Percentiles rank a stretch among this genome's conserved stretches.
These are phyloP conservation scores for Cosmia pyralina DNA, from an alignment of 2,888 invertebrate species.

Conservation along the genomic window DNA sequence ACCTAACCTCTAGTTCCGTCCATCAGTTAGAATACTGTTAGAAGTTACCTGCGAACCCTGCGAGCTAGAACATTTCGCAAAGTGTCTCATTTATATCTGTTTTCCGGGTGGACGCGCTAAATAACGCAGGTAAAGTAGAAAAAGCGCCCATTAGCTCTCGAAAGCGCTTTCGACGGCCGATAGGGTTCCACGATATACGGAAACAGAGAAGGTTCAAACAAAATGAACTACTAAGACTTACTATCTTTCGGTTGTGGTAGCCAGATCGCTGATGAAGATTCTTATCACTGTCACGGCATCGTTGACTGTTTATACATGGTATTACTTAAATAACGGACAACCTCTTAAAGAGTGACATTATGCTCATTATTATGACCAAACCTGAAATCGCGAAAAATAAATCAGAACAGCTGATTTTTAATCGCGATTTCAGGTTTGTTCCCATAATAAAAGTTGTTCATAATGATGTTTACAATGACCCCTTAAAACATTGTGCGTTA, in stretches of 20 bases:
- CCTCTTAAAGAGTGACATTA: too few species aligned
- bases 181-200: constrained; percentile 70
- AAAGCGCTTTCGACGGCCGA: constrained; percentile 77
- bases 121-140: constrained; percentile 70
- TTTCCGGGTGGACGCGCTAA: constrained; percentile 76
- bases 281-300: too few species aligned
- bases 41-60: constrained; percentile 7
- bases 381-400: too few species aligned
- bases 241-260: neutral
- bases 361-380: too few species aligned
- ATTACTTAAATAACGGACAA: too few species aligned
- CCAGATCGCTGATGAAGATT: too few species aligned
- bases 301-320: too few species aligned
- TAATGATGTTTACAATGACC: too few species aligned
- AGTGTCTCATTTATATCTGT: constrained; percentile 77
- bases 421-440: too few species aligned
- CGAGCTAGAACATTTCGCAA: constrained; percentile 57
- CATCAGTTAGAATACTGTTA: constrained; percentile 24
- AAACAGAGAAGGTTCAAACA: constrained; percentile 19
- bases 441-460: too few species aligned
- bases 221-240: neutral
- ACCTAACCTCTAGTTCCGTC: neutral
- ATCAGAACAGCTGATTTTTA: too few species aligned
- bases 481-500: too few species aligned
- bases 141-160: constrained; percentile 55